Base-by-base conservation (phyloP, 2,797 vertebrate genomes). In the Pogoniulus pusillus region DNA sequence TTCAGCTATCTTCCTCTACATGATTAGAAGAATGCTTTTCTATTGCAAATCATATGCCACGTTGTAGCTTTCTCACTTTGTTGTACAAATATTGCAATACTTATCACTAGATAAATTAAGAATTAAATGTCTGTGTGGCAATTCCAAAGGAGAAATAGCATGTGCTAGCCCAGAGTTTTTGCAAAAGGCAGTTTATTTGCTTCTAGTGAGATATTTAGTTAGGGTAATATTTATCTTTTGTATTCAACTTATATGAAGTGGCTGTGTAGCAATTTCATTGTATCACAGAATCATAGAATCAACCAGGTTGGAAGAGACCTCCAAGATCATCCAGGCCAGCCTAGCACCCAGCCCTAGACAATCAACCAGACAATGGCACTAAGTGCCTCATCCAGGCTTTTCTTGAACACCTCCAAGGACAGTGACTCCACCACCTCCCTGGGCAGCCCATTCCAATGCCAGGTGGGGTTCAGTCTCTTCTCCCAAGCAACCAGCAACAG, bases 31-130 rank as follows among this genome's bases (percentile, higher is more conserved):
- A 90, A 87, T 65, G 8, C 11, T 81, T 64, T 88, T 77, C 18
- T 74, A 4, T 84, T 83, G 91, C 23, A 81, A 77, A 81, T 89
- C 69, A 64, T 14, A 30, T 24, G 27, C 93, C 93, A 53, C 27
- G 20, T 81, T 68, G 29, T 73, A 78, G 73, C 60, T 62, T 90
- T 89, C 82, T 71, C 14, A 74, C 24, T 87, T 93, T 55, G 63
- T 60, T 94, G 49, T 59, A 70, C 66, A 93, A 94, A 95, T 93
- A 93, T 77, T 92, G 23, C 37, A 41, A 32, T 84, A 94, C 95
- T 96, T 95, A 85, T 88, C 89, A 81, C 59, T 85, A 68, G 18
- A 47, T 79, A 74, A 94, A 95, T 95, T 90, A 76, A 90, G 95
- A 93, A 91, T 93, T 76, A 32, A 83, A 90, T 91, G 49, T 29